A percentile compares a stretch with the other conserved stretches of the same genome.
Conservation (phyloP, 2,888 invertebrate species). For the Andrena minutula region DNA sequence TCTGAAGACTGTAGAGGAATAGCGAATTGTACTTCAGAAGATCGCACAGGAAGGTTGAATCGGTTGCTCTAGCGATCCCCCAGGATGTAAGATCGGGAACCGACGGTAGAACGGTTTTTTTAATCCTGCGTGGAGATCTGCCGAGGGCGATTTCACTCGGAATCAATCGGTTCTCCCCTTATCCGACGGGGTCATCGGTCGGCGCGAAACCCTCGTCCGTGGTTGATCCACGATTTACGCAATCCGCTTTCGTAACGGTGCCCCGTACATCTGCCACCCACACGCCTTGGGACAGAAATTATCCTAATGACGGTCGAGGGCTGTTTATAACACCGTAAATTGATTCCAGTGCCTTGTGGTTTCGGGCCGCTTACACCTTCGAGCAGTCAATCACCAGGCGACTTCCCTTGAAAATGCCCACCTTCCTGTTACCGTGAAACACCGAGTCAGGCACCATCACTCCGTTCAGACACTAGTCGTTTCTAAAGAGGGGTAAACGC, state of each 20-base stretch:
- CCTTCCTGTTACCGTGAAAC: slow-evolving; percentile 49
- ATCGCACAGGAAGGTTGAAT: background rate
- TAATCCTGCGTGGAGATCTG: slow-evolving; percentile 25
- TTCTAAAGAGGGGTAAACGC: slow-evolving; percentile 14
- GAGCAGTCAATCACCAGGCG: slow-evolving; percentile 59
- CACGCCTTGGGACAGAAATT: slow-evolving; percentile 81
- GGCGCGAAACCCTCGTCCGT: slow-evolving; percentile 61
- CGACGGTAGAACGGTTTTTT: background rate
- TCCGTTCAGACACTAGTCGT: slow-evolving; percentile 10
- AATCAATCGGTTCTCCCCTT: slow-evolving; percentile 66
- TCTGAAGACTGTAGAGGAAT: no score
- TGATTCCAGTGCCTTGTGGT: slow-evolving; percentile 78
- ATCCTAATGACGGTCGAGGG: slow-evolving; percentile 80
- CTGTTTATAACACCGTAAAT: slow-evolving; percentile 77
- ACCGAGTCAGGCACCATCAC: slow-evolving; percentile 4
- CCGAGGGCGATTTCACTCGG: slow-evolving; percentile 52
- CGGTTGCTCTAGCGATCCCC: background rate
- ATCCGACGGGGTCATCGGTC: slow-evolving; percentile 69
- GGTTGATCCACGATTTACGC: slow-evolving; percentile 77
- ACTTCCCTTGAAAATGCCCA: slow-evolving; percentile 52
- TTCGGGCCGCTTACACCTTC: slow-evolving; percentile 65
- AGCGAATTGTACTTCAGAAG: no score
- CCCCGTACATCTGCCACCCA: slow-evolving; percentile 81
- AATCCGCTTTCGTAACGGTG: slow-evolving; percentile 75
- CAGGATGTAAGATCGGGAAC: slow-evolving; percentile 2